Evolutionary conservation across 2,113 vertebrate genomes (phyloP), one percentile per base, ranked within the genome.

Genomic region (Burhinus oedicnemus): DNA sequence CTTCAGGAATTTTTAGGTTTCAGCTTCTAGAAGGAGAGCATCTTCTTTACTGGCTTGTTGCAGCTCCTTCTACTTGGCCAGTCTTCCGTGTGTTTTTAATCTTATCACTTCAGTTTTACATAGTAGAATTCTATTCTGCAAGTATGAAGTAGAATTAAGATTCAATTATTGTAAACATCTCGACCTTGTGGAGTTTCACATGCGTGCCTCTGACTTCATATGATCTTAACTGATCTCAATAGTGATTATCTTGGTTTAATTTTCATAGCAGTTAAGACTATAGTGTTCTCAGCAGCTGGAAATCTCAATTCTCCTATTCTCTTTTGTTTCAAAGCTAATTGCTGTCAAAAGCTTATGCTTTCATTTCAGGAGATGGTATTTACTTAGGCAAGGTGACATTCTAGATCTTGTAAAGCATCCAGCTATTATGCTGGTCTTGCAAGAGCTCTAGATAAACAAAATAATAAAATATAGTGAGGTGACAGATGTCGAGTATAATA

Each of bases 321-420:
- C n/a, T 80, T 70, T 66, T 69, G 21, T 91, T 77, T 89, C 71
- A 72, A 80, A 93, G 78, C 70, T 93, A 95, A 94, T 84, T 96
- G 82, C 82, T 89, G 42, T 91, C 90, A 91, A 82, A 70, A 89
- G 49, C 68, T 94, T 81, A 17, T 0, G 12, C 72, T 71, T 72
- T 89, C 22, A n/a, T 82, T 90, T 95, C 34, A 30, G 49, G 38
- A 90, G 47, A 49, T 3, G 0, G 21, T 71, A 57, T 94, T 81
- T 88, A 64, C 93, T 95, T 72, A 30, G 62, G 13, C 95, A 96
- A 93, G 91, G 92, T 96, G 93, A 94, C 83, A 76, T 87, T 96
- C 57, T 45, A 71, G 61, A 75, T 75, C 81, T 89, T 87, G 78
- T 64, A 38, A 85, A 27, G 80, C 83, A 84, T 83, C 14, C 34